Evolutionary conservation across 1,140 invertebrate species (phyloP).

Genomic region (Ptiloglossa arizonensis): DNA sequence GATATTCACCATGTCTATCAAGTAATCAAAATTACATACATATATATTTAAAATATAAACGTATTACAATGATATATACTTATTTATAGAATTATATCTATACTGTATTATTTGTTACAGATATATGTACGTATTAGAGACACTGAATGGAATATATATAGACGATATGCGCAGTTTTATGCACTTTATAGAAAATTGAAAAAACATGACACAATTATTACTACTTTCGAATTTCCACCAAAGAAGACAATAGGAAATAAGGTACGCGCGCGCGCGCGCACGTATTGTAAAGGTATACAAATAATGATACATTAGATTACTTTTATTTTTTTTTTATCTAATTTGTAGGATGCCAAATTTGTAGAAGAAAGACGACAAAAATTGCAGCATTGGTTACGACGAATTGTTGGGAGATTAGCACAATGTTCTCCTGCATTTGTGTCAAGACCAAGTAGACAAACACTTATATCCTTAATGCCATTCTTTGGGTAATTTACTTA

Average conservation of each 20-base stretch:
- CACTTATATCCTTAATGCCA: constrained; percentile 88
- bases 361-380: constrained; percentile 90
- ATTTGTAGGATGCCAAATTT: constrained; percentile 87
- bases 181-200: constrained; percentile 90
- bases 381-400: constrained; percentile 90
- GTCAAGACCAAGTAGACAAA: constrained; percentile 86
- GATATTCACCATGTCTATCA: constrained; percentile 94
- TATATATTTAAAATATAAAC: neutral
- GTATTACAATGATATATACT: neutral
- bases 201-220: constrained; percentile 90
- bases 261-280: constrained; percentile 85
- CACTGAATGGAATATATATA: constrained; percentile 96
- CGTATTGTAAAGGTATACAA: neutral
- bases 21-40: constrained; percentile 80
- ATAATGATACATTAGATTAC: neutral
- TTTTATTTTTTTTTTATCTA: constrained; percentile 11
- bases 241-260: constrained; percentile 96
- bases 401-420: constrained; percentile 87
- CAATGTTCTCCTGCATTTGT: constrained; percentile 87
- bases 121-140: constrained; percentile 92
- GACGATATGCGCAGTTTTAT: constrained; percentile 95
- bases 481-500: constrained; percentile 88
- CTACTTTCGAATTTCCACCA: constrained; percentile 94
- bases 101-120: constrained; percentile 74
- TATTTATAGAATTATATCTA: neutral